Percentiles rank a stretch among this genome's conserved stretches.
Evolutionary conservation across 1,140 invertebrate genomes (phyloP).

Genomic region (Philaenus spumarius): DNA sequence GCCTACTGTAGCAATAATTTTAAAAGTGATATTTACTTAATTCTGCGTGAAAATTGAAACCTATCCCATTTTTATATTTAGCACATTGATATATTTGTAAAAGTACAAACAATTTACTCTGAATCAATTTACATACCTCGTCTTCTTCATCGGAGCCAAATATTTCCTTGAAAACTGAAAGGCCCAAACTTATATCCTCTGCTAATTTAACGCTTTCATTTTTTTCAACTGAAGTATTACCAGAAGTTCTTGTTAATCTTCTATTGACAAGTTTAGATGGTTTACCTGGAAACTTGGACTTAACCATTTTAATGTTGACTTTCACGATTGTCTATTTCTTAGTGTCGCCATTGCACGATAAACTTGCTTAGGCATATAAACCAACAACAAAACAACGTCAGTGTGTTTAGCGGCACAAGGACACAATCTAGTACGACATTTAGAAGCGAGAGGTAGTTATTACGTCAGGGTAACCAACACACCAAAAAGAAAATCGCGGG

Average conservation of each 20-base stretch:
- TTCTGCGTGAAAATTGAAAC: too few species aligned
- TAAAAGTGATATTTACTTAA: too few species aligned
- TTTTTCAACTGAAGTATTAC: constrained; percentile 45
- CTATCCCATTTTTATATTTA: too few species aligned
- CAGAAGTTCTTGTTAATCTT: constrained; percentile 69
- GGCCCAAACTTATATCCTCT: constrained; percentile 46
- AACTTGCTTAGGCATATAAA: neutral
- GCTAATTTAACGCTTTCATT: constrained; percentile 44
- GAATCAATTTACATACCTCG: constrained; percentile 18
- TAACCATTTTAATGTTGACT: constrained; percentile 44
- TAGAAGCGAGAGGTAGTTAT: neutral
- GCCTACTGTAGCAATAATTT: too few species aligned
- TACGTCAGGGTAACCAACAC: constrained; percentile 13
- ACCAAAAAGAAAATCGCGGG: constrained; percentile 17
- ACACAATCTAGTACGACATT: neutral
- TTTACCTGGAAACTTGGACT: constrained; percentile 75
- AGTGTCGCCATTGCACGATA: too few species aligned
- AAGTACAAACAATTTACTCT: constrained; percentile 25
- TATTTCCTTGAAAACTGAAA: constrained; percentile 41
- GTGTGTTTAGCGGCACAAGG: constrained; percentile 12
- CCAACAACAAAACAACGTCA: constrained; percentile 6
- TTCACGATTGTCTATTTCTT: too few species aligned
- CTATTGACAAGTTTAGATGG: constrained; percentile 75
- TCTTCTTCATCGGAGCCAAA: constrained; percentile 43
- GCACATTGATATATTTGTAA: too few species aligned